These are phyloP conservation scores for Nephila pilipes DNA, from an alignment of 1,140 invertebrate genomes.

Conservation along the genomic window DNA sequence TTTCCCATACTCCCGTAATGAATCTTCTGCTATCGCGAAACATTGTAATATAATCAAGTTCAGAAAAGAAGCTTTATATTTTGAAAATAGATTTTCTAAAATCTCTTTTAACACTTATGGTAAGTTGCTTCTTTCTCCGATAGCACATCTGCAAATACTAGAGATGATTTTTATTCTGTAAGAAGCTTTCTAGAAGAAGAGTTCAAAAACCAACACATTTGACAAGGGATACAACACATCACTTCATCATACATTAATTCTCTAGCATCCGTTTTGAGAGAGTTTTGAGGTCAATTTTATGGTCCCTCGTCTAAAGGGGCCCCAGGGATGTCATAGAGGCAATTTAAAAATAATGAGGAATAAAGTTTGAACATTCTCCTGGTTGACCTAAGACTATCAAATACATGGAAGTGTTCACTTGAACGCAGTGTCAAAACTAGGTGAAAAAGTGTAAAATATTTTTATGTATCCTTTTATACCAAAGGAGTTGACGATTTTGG, in stretches of 20 bases:
- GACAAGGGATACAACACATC: background rate
- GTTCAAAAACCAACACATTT: background rate
- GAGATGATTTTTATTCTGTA: background rate
- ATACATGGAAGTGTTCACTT: background rate
- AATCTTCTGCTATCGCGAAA: no score
- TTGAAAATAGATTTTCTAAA: no score
- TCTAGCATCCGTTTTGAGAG: background rate
- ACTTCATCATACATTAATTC: background rate
- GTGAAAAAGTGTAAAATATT: background rate
- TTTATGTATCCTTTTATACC: no score
- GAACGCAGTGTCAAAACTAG: background rate
- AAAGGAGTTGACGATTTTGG: no score
- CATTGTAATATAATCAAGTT: no score
- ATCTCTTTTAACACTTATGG: no score
- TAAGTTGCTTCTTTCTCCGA: no score
- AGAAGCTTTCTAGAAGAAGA: background rate
- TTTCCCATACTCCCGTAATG: no score
- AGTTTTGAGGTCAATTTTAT: conserved; percentile 16
- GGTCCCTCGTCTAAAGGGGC: background rate
- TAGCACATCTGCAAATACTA: background rate
- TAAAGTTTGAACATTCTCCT: background rate
- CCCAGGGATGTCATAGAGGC: background rate
- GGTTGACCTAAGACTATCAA: background rate
- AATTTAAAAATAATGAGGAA: conserved; percentile 31
- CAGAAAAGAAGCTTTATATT: no score